phyloP scores from a whole-genome alignment of 2,797 vertebrate genomes.

The Anguilla obscura region DNA sequence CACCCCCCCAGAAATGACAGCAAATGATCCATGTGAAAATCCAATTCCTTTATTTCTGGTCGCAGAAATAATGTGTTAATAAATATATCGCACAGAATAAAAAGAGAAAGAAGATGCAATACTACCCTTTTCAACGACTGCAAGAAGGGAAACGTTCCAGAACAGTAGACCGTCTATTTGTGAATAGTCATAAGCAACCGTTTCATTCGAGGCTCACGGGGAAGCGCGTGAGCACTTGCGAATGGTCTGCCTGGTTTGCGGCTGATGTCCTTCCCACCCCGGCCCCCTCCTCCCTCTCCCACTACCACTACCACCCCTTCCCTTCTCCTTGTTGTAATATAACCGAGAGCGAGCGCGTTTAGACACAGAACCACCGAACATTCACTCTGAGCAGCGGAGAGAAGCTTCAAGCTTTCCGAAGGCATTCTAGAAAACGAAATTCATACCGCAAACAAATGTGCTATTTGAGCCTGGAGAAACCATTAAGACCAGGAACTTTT shows the following conservation, averaged over 20 bases:
- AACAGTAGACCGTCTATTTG: background rate
- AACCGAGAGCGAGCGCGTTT: background rate
- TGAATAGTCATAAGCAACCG: background rate
- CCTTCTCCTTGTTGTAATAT: background rate
- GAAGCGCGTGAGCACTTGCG: background rate
- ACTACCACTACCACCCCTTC: background rate
- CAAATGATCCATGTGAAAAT: too few species aligned
- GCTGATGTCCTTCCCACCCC: background rate
- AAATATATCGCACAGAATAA: background rate
- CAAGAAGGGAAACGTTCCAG: background rate
- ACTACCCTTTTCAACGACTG: background rate
- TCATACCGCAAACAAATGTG: background rate
- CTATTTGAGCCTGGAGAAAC: background rate
- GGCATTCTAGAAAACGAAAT: background rate
- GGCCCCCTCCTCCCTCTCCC: background rate
- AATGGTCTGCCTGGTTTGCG: background rate
- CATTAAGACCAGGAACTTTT: background rate
- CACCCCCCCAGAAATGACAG: too few species aligned
- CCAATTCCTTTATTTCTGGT: too few species aligned
- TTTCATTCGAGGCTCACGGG: too few species aligned
- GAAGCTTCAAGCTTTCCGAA: background rate
- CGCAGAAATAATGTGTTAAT: too few species aligned
- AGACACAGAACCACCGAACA: background rate
- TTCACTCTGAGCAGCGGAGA: background rate
- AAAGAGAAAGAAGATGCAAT: background rate